Conservation (phyloP, 2,888 invertebrate species). For the Stenurella melanura region DNA sequence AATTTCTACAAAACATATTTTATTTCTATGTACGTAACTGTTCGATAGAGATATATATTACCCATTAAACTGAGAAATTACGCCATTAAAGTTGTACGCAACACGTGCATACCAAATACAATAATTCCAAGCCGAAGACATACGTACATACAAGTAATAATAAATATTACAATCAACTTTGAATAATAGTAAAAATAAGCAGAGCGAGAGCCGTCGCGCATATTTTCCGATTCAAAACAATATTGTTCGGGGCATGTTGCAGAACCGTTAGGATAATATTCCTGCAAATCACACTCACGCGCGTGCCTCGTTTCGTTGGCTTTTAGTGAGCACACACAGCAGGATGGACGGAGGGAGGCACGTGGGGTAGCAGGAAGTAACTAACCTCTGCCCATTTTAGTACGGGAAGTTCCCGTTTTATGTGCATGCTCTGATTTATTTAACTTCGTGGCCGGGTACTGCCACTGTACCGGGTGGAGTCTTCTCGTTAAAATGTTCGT, state of each 20-base stretch:
- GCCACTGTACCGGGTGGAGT: background rate
- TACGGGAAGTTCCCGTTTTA: background rate
- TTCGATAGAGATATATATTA: background rate
- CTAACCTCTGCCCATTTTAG: conserved; percentile 15
- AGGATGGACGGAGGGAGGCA: conserved; percentile 17
- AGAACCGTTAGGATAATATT: conserved; percentile 32
- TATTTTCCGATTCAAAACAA: conserved; percentile 26
- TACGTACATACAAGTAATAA: background rate
- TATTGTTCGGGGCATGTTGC: conserved; percentile 30
- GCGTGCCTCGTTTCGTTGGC: conserved; percentile 13
- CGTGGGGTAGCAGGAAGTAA: conserved; percentile 38
- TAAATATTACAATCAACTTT: background rate
- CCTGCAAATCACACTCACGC: conserved; percentile 32
- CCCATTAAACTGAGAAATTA: background rate
- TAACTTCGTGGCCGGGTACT: background rate
- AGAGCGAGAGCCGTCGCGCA: background rate
- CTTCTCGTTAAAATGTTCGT: background rate
- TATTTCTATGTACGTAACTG: too few relatives aligned
- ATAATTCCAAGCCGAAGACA: conserved; percentile 7
- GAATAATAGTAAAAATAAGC: background rate
- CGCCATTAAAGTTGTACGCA: background rate
- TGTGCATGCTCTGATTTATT: background rate
- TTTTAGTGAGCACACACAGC: conserved; percentile 2
- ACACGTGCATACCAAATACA: background rate
- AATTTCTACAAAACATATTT: too few relatives aligned